Conservation (phyloP, 2,113 vertebrate species). For the Malaclemys terrapin region DNA sequence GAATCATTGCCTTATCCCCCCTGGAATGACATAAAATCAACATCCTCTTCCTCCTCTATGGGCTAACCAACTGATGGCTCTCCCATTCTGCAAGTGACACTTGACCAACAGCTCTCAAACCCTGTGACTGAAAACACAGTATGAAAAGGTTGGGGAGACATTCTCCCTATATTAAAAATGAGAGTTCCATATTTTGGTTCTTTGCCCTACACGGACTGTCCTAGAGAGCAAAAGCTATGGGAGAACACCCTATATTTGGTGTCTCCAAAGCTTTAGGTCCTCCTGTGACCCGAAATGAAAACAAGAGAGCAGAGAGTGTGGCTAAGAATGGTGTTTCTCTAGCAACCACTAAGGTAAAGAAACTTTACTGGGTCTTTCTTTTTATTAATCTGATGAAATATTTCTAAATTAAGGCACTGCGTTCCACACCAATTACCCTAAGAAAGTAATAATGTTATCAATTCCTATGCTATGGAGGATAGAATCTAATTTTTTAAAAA, state of each 20-base stretch:
- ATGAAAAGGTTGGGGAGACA: neutral
- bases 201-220: neutral
- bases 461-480: neutral
- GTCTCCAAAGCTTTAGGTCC: neutral
- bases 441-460: rapidly evolving
- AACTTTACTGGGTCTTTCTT: rapidly evolving
- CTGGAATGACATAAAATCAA: neutral
- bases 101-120: neutral
- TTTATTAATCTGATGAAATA: neutral
- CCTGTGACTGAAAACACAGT: neutral
- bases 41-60: neutral
- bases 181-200: neutral
- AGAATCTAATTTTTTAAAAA: neutral
- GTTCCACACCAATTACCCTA: rapidly evolving
- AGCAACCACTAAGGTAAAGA: neutral
- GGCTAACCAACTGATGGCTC: neutral
- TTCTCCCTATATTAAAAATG: neutral
- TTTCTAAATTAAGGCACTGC: neutral
- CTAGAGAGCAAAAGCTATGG: neutral
- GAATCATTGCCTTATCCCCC: neutral
- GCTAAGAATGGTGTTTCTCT: neutral
- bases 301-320: neutral
- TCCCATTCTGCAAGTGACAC: neutral
- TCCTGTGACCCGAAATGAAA: neutral
- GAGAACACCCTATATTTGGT: neutral